A percentile compares a stretch with the other conserved stretches of the same genome.
Evolutionary conservation across 2,797 vertebrate genomes (phyloP).

Genomic region (Sebastes goodei): DNA sequence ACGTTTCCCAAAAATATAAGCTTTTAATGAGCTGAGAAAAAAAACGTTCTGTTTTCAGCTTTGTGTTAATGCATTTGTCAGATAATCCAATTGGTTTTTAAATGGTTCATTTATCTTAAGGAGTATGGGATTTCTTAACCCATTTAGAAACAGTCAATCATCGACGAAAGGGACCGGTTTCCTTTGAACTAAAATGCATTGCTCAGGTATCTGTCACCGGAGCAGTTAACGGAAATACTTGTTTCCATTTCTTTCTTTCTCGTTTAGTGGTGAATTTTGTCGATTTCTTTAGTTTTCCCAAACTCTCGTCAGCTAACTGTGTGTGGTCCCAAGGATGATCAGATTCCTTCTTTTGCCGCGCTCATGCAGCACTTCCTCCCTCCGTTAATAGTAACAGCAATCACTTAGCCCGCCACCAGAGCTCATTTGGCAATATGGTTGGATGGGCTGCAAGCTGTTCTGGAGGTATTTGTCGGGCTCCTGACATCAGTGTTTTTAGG

Average conservation of each 20-base stretch:
- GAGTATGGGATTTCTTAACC: not conserved
- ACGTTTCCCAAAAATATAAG: not conserved
- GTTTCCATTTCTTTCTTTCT: not conserved
- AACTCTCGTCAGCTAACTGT: conserved; percentile 9
- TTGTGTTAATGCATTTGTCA: not conserved
- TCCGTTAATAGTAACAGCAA: conserved; percentile 54
- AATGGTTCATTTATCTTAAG: not conserved
- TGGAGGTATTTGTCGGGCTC: conserved; percentile 36
- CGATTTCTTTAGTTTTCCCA: not conserved
- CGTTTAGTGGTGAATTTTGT: not conserved
- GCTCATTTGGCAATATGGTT: conserved; percentile 52
- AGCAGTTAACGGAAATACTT: not conserved
- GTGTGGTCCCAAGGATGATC: conserved; percentile 5
- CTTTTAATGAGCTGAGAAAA: not conserved
- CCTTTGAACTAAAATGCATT: not conserved
- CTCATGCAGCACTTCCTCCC: conserved; percentile 24
- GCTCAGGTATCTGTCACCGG: not conserved
- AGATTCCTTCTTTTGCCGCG: conserved; percentile 14
- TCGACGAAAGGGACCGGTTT: not conserved
- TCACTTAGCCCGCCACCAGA: conserved; percentile 44
- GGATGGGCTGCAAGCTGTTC: conserved; percentile 60
- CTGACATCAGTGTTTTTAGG: conserved; percentile 14
- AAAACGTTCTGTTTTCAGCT: not conserved
- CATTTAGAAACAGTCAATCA: not conserved
- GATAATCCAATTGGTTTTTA: not conserved